These are phyloP conservation scores for Nesoenas mayeri DNA, from an alignment of 2,113 vertebrate genomes.

Conservation along the genomic window DNA sequence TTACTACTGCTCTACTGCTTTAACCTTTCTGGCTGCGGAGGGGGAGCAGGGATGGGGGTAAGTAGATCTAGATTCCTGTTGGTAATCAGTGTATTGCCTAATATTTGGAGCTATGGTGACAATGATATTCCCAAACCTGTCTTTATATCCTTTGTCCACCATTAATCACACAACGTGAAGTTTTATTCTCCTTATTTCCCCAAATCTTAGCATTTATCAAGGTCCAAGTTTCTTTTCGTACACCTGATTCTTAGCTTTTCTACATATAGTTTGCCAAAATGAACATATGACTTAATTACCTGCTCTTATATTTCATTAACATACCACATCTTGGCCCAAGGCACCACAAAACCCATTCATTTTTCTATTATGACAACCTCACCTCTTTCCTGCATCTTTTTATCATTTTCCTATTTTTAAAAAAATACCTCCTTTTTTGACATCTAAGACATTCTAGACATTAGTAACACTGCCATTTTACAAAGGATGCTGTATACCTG, in stretches of 20 bases:
- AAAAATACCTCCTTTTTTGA: neutral
- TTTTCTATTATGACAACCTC: neutral
- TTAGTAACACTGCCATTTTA: neutral
- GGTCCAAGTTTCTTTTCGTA: neutral
- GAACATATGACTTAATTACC: fast-evolving
- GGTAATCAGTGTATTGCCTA: neutral
- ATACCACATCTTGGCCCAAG: neutral
- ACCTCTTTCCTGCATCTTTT: neutral
- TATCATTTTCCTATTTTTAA: neutral
- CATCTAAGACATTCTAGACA: neutral
- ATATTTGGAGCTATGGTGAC: neutral
- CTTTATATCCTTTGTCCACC: neutral
- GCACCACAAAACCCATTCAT: neutral
- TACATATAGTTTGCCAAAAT: neutral
- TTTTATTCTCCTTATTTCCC: neutral
- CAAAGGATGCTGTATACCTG: neutral
- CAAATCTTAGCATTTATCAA: neutral
- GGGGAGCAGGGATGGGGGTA: fast-evolving
- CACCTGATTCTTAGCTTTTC: neutral
- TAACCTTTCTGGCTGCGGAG: neutral
- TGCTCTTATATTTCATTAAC: neutral
- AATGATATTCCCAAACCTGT: neutral
- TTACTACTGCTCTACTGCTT: neutral
- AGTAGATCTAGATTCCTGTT: neutral
- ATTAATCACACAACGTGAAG: neutral